phyloP scores from a whole-genome alignment of 2,888 invertebrate species.

The Polia nebulosa region DNA sequence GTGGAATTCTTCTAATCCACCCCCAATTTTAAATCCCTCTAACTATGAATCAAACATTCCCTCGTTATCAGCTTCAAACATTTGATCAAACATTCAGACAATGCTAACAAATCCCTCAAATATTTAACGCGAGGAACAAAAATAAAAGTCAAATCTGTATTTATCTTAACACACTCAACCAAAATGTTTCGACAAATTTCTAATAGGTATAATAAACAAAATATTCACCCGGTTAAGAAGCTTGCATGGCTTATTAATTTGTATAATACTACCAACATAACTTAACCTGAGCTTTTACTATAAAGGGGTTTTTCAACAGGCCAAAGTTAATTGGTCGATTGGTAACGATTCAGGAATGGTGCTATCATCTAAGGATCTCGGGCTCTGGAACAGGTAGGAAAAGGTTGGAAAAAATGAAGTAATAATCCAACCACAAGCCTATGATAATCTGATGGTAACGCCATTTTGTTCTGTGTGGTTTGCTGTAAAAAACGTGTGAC shows the following conservation, averaged over 20 bases:
- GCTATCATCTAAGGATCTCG: conserved; percentile 83
- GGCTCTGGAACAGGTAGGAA: conserved; percentile 86
- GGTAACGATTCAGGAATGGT: conserved; percentile 78
- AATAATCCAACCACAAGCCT: conserved; percentile 89
- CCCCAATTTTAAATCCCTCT: conserved; percentile 22
- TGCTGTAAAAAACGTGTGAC: conserved; percentile 89
- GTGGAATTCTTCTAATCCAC: conserved; percentile 27
- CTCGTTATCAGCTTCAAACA: conserved; percentile 73
- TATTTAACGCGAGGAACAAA: conserved; percentile 78
- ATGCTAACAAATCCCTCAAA: conserved; percentile 81
- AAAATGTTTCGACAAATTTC: conserved; percentile 89
- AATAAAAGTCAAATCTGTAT: conserved; percentile 77
- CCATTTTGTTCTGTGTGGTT: conserved; percentile 91
- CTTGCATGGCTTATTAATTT: conserved; percentile 89
- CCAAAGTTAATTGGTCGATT: conserved; percentile 75
- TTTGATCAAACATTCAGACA: conserved; percentile 77
- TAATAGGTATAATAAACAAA: conserved; percentile 90
- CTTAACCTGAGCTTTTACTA: conserved; percentile 51
- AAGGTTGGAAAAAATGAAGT: conserved; percentile 86
- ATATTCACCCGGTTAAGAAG: conserved; percentile 90
- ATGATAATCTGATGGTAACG: conserved; percentile 91
- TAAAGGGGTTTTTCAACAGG: conserved; percentile 38
- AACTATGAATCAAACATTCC: conserved; percentile 61
- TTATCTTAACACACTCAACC: conserved; percentile 85
- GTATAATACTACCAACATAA: conserved; percentile 75